Percentiles rank a stretch among this genome's conserved stretches.
These are phyloP conservation scores for Ectropis crepuscularia DNA, from an alignment of 2,888 invertebrate genomes.

Conservation along the genomic window DNA sequence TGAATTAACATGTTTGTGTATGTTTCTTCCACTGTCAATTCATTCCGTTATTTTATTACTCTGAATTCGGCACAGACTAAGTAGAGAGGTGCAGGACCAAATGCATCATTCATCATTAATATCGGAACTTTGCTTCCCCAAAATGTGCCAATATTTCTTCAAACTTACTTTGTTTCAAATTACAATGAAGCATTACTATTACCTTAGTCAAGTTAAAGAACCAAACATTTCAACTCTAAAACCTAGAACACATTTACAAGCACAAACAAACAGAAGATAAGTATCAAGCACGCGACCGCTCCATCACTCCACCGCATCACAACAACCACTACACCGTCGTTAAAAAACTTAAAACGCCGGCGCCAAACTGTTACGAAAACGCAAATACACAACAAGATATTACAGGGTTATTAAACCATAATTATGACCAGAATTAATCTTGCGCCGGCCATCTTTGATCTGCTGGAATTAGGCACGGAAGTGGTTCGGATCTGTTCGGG, in stretches of 20 bases:
- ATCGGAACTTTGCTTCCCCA: no score
- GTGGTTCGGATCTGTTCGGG: constrained; percentile 45
- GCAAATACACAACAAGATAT: constrained; percentile 48
- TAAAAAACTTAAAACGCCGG: constrained; percentile 31
- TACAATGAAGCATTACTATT: no score
- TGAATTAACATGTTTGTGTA: no score
- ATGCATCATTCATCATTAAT: no score
- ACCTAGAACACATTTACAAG: constrained; percentile 6
- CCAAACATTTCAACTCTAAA: no score
- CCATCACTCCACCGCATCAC: constrained; percentile 20
- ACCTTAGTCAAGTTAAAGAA: no score
- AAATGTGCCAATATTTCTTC: no score
- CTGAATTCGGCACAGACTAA: no score
- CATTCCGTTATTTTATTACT: no score
- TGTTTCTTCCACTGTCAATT: no score
- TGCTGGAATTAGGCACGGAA: constrained; percentile 65
- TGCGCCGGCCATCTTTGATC: constrained; percentile 64
- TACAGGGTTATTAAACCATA: constrained; percentile 59
- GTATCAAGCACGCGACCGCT: constrained; percentile 11
- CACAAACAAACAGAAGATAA: constrained; percentile 7
- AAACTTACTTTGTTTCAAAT: no score
- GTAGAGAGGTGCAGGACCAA: no score
- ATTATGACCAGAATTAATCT: constrained; percentile 68
- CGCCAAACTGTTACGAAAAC: constrained; percentile 41
- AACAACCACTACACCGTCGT: constrained; percentile 31